Conservation (phyloP, 2,888 invertebrate genomes). For the Pandemis heparana region DNA sequence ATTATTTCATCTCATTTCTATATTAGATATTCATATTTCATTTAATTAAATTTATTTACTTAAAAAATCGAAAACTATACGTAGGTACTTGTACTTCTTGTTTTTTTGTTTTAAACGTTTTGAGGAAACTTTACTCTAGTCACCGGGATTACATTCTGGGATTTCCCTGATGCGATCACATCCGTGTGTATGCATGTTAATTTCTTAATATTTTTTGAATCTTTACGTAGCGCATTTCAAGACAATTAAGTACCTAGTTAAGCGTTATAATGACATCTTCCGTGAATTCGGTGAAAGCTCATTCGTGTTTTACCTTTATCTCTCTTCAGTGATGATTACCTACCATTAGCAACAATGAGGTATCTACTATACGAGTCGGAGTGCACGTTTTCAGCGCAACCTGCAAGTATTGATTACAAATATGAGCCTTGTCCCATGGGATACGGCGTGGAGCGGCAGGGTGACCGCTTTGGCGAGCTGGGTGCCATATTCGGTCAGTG, state of each 20-base stretch:
- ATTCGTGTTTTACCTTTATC: constrained; percentile 17
- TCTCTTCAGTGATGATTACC: background rate
- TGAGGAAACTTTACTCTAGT: constrained; percentile 25
- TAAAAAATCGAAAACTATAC: no score
- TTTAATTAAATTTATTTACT: no score
- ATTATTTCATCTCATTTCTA: no score
- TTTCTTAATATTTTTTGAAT: constrained; percentile 4
- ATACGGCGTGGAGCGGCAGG: constrained; percentile 55
- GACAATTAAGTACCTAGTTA: constrained; percentile 8
- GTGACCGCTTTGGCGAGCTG: constrained; percentile 69
- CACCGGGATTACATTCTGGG: constrained; percentile 18
- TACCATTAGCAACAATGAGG: background rate
- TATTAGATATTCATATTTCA: no score
- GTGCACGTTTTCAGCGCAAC: background rate
- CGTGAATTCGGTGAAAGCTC: constrained; percentile 1
- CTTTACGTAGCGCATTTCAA: constrained; percentile 15
- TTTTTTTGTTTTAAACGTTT: background rate
- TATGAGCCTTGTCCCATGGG: constrained; percentile 40
- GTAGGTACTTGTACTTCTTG: no score
- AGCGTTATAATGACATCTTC: constrained; percentile 17
- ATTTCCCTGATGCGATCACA: constrained; percentile 19
- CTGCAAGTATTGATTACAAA: constrained; percentile 3
- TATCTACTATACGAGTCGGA: background rate
- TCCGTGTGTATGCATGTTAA: constrained; percentile 5
- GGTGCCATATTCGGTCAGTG: constrained; percentile 85